Base-by-base conservation (phyloP, 2,888 invertebrate genomes). In the Clepsis dumicolana region DNA sequence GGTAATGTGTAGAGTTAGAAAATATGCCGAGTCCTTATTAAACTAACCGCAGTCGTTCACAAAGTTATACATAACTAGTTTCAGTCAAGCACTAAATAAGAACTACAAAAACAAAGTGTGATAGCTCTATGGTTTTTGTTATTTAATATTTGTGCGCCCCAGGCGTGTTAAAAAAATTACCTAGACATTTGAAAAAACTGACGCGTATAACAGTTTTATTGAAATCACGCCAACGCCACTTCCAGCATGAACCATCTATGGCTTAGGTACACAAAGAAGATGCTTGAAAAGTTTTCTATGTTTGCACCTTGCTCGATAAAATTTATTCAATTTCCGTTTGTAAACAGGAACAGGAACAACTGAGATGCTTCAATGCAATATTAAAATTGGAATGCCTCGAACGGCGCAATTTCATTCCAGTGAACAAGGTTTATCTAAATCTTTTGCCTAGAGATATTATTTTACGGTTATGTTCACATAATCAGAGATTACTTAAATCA, bases 271-370 rank as follows among this genome's bases (percentile, higher is more conserved):
- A 18, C 61, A 54, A n/a, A 61, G 29, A 35, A 61, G 44, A 61
- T 35, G 41, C 60, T 61, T 32, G 25, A 18, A 29, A 61, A 61
- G 53, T 66, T 66, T 35, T 32, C 25, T 44, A 21, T 60, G 44
- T 24, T 18, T 24, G 27, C 44, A 48, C 61, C 38, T 60, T 35
- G 44, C 61, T 66, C 61, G 35, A 62, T 62, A 25, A 61, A 62
- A 62, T 62, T 62, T 54, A 27, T 62, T 66, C 66, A 56, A 66
- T 56, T 61, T 66, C 66, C 62, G 48, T 54, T 57, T 57, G 38
- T 38, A 25, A 35, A 54, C 54, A 60, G 21, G 59, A 14, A 18
- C 27, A 53, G 60, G 52, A 38, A 25, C 50, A 38, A 21, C 54
- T 18, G 54, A 32, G 32, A 29, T 24, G 57, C 18, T 38, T 38